Evolutionary conservation across 2,113 vertebrate genomes (phyloP), one percentile per base, ranked within the genome.

Genomic region (Genyomyrus donnyi): DNA sequence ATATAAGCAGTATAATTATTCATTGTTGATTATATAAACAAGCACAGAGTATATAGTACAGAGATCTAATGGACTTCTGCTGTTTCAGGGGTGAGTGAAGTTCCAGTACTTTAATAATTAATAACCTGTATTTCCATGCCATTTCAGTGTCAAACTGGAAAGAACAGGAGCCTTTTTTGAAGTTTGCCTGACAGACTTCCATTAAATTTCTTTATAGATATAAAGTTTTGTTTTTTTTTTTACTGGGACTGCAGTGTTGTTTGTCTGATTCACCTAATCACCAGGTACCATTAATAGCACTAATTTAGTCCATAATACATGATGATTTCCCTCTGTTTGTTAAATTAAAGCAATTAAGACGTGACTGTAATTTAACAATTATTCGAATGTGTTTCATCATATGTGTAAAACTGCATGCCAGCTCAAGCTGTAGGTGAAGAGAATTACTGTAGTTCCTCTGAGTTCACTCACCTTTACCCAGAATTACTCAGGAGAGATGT

Each of bases 81-180:
- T 50, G 50, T n/a, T 48, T 49, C 24, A 48, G 84, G 1, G 10
- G 84, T 85, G 84, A 85, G 46, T 24, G 49, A 53, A 87, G 24
- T 87, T 39, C 87, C 87, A 88, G 80, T 91, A 42, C 80, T 77
- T 92, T 90, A 74, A 91, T 80, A 89, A 66, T 88, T n/a, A 53
- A 19, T 19, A 17, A 19, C 52, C 52, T 19, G 52, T 6, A 58
- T 58, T 21, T 56, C 88, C 42, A 56, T 90, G 19, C 70, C 35
- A 19, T 90, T 35, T 17, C 49, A 49, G 92, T 84, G 90, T 89
- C 85, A 66, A 86, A 62, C 46, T 31, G 70, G 89, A 90, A 85
- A 89, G 85, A 39, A n/a, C 46, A 90, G 89, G 31, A 89, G 88
- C 93, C n/a, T 39, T 90, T 89, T 56, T 90, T 92, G 88, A 88